These are phyloP conservation scores for Lampropteryx suffumata DNA, from an alignment of 2,888 invertebrate genomes.

Conservation along the genomic window DNA sequence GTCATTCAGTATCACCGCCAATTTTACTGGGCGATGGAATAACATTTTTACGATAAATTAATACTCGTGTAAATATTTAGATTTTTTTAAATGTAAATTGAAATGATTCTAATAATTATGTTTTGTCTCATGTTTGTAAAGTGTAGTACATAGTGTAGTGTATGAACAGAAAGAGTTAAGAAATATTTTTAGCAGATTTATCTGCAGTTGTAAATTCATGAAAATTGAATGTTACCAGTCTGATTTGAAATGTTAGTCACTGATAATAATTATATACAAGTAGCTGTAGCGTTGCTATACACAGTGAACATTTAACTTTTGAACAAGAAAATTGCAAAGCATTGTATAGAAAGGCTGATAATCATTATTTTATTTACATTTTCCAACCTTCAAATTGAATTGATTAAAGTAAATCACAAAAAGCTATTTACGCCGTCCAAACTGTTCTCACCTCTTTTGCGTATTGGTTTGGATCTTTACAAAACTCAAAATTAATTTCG, in stretches of 20 bases:
- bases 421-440: slow-evolving; percentile 59
- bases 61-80: too few relatives aligned
- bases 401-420: slow-evolving; percentile 14
- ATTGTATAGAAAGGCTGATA: slow-evolving; percentile 35
- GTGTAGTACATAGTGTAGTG: slow-evolving; percentile 1
- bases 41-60: too few relatives aligned
- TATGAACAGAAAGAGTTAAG: too few relatives aligned
- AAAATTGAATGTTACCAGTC: neutral
- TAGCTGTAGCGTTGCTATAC: slow-evolving; percentile 28
- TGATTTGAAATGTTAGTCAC: slow-evolving; percentile 48
- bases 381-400: slow-evolving; percentile 22
- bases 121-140: neutral
- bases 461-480: slow-evolving; percentile 43
- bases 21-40: neutral
- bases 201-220: too few relatives aligned
- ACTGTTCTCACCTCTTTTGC: slow-evolving; percentile 67
- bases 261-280: slow-evolving; percentile 20
- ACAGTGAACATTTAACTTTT: slow-evolving; percentile 20
- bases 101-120: neutral
- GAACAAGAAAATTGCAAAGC: slow-evolving; percentile 51
- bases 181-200: too few relatives aligned
- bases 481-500: slow-evolving; percentile 48
- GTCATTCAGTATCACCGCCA: slow-evolving; percentile 1
- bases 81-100: neutral
- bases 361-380: slow-evolving; percentile 32